Evolutionary conservation across 2,797 vertebrate genomes (phyloP).

Genomic region (Alectoris magna): DNA sequence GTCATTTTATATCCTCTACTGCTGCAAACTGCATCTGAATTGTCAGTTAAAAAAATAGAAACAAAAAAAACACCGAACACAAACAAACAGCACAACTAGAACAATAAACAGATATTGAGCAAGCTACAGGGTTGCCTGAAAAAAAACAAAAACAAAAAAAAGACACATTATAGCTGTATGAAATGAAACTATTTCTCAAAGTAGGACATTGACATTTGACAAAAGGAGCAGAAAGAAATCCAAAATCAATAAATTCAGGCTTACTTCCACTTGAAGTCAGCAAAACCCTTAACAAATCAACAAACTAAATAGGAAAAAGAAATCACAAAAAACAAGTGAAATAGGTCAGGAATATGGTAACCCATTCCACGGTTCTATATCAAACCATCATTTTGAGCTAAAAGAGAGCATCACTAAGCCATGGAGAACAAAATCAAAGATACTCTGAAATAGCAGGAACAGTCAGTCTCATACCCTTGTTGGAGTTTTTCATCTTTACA

Average conservation of each 20-base stretch:
- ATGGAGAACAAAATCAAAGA: neutral
- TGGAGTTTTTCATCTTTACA: neutral
- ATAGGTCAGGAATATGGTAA: neutral
- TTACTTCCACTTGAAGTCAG: neutral
- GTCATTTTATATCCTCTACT: neutral
- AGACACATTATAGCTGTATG: neutral
- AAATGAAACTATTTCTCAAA: neutral
- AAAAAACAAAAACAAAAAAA: neutral
- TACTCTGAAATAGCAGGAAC: neutral
- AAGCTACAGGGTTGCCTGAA: neutral
- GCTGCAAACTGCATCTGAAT: neutral
- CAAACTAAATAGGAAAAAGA: neutral
- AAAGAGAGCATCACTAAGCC: neutral
- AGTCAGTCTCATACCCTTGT: neutral
- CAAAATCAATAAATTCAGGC: neutral
- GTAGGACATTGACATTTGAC: neutral
- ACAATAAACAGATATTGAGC: neutral
- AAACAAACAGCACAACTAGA: neutral
- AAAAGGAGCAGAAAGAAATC: neutral
- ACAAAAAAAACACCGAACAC: no score
- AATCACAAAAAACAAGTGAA: neutral
- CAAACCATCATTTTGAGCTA: neutral
- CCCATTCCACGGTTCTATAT: neutral
- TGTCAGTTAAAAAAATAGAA: neutral
- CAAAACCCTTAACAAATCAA: neutral